These are phyloP conservation scores for Poecilus cupreus DNA, from an alignment of 2,888 invertebrate genomes.

Conservation along the genomic window DNA sequence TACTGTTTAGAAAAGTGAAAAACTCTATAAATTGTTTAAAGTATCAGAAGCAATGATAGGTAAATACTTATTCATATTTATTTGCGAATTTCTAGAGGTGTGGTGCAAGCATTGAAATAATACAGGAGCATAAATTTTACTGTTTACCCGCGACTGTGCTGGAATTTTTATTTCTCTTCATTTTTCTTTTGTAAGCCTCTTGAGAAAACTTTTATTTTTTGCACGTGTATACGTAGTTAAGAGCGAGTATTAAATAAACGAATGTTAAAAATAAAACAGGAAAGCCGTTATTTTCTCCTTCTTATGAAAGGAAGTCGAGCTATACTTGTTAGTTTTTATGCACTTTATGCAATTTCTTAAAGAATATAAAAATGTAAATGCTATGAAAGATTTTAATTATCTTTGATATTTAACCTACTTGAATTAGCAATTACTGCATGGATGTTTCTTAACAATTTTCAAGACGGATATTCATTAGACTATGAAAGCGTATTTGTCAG, in stretches of 20 bases:
- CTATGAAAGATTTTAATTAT: background rate
- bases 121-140: background rate
- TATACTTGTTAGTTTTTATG: background rate
- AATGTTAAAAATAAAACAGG: constrained; percentile 17
- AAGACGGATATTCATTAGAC: no score
- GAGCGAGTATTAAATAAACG: constrained; percentile 18
- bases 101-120: background rate
- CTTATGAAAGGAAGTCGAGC: background rate
- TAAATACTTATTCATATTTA: background rate
- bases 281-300: background rate
- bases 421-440: background rate
- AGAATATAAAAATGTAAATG: constrained; percentile 12
- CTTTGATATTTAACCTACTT: background rate
- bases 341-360: background rate
- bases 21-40: no score
- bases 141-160: constrained; percentile 11
- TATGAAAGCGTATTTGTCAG: no score
- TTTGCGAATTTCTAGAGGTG: background rate
- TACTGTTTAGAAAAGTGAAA: no score
- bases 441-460: no score
- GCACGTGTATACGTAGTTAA: constrained; percentile 45
- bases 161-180: constrained; percentile 44
- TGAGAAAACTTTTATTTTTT: constrained; percentile 52
- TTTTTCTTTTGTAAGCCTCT: constrained; percentile 51
- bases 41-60: no score